Percentiles rank a stretch among this genome's conserved stretches.
These are phyloP conservation scores for Ceratothoa steindachneri DNA, from an alignment of 2,888 invertebrate genomes.

Conservation along the genomic window DNA sequence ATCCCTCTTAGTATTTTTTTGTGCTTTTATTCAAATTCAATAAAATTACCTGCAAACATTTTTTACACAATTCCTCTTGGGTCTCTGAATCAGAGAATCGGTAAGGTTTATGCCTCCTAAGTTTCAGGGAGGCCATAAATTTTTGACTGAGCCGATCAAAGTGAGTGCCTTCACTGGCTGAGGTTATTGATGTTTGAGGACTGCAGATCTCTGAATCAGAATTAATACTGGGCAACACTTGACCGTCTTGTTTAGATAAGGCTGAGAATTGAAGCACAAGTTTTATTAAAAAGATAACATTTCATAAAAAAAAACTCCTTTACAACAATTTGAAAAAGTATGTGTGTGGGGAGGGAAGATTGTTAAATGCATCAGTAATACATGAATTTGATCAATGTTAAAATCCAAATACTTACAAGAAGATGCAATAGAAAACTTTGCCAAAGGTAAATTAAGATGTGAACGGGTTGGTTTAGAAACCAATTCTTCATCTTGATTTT, in stretches of 20 bases:
- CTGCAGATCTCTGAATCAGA: neutral
- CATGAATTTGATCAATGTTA: too few species aligned
- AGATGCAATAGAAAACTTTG: too few species aligned
- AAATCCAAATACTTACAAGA: too few species aligned
- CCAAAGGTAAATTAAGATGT: constrained; percentile 16
- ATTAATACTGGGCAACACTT: neutral
- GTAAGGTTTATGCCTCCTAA: neutral
- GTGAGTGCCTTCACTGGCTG: neutral
- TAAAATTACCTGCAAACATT: neutral
- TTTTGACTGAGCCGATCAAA: neutral
- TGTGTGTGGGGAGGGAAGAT: too few species aligned
- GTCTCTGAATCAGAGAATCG: too few species aligned
- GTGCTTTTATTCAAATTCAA: too few species aligned
- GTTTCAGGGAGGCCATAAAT: neutral
- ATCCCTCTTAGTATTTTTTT: too few species aligned
- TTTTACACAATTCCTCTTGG: neutral
- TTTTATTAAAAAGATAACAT: too few species aligned
- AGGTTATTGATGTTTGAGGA: neutral
- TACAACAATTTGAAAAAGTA: too few species aligned
- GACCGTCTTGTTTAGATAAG: neutral
- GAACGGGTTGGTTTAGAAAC: constrained; percentile 12
- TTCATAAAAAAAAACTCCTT: too few species aligned
- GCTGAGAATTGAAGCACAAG: neutral
- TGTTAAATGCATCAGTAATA: too few species aligned
- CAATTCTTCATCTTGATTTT: neutral